Evolutionary conservation across 2,113 vertebrate species (phyloP), one percentile per base, ranked within the genome.

Genomic region (Passer domesticus): DNA sequence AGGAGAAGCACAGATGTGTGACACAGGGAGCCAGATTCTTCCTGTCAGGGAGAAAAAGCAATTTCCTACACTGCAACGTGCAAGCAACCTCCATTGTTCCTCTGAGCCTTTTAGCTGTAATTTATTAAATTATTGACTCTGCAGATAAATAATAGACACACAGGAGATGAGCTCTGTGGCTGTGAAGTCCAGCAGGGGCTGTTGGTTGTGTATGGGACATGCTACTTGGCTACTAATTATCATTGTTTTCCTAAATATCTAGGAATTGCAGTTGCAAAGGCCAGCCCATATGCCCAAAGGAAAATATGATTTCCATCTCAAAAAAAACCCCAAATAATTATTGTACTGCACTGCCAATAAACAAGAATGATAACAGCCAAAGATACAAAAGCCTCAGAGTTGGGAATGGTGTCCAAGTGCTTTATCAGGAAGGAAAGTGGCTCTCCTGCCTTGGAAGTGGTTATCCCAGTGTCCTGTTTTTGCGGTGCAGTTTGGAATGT

Each of bases 401-500:
- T 68, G 24, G 33, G 70, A 23, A 8, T 23, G 15, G 20, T 86
- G n/a, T 90, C 88, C 88, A 78, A 90, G 64, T 56, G 24, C 68
- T 93, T 96, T 94, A 93, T 94, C 91, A 75, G 92, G 84, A 84
- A 90, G 86, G 76, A 94, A 92, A 0, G 49, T 75, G 62, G 89
- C 77, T 93, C 59, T 94, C 79, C 60, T 0, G 4, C 12, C 73
- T 93, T 94, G 68, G 87, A 94, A 95, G 79, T 64, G 33, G 39
- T 93, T 96, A 93, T 94, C 90, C 74, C 35, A 52, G 82, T 86
- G 75, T 81, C 83, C 85, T 94, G 85, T 94, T 94, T 94, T 78
- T 90, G 64, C 86, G 95, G 86, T 59, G 75, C 17, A n/a, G 75
- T 56, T 93, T 86, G 83, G 89, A 93, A 90, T 97, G 95, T 87